Evolutionary conservation across 2,888 invertebrate species (phyloP), one percentile per base, ranked within the genome.

Genomic region (Rhagonycha lutea): DNA sequence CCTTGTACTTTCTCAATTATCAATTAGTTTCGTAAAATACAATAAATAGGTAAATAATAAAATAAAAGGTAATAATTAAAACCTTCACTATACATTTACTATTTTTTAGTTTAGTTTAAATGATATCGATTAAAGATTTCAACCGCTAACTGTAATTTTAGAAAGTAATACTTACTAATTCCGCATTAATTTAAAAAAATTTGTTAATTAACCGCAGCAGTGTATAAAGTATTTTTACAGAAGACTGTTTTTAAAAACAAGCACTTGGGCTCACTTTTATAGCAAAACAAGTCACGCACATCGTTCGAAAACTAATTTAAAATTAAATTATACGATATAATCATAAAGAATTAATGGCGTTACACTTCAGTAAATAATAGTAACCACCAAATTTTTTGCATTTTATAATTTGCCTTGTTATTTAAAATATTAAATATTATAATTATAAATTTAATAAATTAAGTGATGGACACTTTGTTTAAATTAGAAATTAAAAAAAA

Each of bases 261-360:
- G 32, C 29, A 23, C 29, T 70, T 70, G 28, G 61, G 61, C 61
- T 26, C 28, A 70, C 62, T 70, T 70, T 26, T 63, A 63, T 28
- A 70, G 62, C 28, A 61, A 26, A 65, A 61, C 24, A 63, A 70
- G 70, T 70, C 70, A 70, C 70, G 70, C 70, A 63, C 14, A 70
- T 62, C 62, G 18, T 70, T 26, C 72, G 63, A 72, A 67, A 72
- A 65, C 65, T 67, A 72, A 72, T 72, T 72, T 72, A 72, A 72
- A 72, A 72, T 72, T 72, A 72, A 72, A 72, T 72, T 72, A 72
- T 67, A 63, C 47, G 72, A 72, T 72, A 72, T 47, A 29, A 72
- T 72, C 72, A 26, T 29, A 23, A 28, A 47, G 72, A 72, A 72
- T 72, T 72, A 72, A 72, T 72, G 67, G 72, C 67, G 72, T 72